These are phyloP conservation scores for Parelbella ahira DNA, from an alignment of 2,888 invertebrate genomes.

Conservation along the genomic window DNA sequence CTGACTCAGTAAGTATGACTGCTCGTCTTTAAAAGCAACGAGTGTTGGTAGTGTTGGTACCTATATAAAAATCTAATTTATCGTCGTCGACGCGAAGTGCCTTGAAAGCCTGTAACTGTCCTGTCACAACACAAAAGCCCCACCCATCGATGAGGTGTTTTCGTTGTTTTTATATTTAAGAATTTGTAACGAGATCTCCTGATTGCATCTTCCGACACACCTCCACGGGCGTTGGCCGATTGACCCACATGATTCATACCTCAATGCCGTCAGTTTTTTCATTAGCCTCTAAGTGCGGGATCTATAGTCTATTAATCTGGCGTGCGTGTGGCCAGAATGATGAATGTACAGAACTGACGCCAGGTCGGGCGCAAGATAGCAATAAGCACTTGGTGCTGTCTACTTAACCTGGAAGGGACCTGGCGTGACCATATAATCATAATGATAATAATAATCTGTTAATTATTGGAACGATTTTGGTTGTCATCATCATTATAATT, in stretches of 20 bases:
- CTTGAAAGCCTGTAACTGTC: slow-evolving; percentile 14
- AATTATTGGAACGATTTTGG: too few species aligned
- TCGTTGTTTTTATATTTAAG: slow-evolving; percentile 16
- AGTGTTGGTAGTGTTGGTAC: too few species aligned
- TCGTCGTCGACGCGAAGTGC: slow-evolving; percentile 1
- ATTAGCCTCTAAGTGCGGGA: not conserved
- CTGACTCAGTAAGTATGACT: slow-evolving; percentile 11
- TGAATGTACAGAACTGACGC: too few species aligned
- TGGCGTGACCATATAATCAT: too few species aligned
- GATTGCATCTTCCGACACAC: slow-evolving; percentile 13
- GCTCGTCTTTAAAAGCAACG: not conserved
- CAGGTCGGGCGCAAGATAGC: too few species aligned
- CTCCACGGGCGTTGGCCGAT: slow-evolving; percentile 8
- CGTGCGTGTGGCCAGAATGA: too few species aligned
- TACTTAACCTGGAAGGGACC: too few species aligned
- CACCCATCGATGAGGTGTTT: slow-evolving; percentile 4
- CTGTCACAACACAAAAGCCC: slow-evolving; percentile 13
- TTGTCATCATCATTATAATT: too few species aligned
- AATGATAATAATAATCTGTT: too few species aligned
- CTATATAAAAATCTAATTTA: slow-evolving; percentile 17
- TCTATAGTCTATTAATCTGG: too few species aligned
- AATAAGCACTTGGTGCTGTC: too few species aligned
- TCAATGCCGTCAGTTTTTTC: slow-evolving; percentile 8
- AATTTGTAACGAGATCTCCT: not conserved
- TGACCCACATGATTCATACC: slow-evolving; percentile 7